Conservation (phyloP, 2,113 vertebrate genomes). For the Felis chaus region DNA sequence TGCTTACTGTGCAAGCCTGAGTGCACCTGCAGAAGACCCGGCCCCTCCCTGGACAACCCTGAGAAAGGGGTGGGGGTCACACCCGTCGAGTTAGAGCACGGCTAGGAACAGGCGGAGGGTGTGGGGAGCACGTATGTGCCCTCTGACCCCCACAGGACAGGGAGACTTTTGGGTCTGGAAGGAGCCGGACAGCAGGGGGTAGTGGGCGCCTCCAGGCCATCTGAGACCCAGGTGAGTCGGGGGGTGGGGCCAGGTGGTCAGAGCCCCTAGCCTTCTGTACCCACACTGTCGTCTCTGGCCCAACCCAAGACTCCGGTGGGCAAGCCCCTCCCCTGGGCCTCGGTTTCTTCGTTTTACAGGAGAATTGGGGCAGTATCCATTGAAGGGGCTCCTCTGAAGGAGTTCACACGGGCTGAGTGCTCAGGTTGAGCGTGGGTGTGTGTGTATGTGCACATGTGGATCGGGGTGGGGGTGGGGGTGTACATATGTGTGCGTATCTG, state of each 20-base stretch:
- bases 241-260: neutral
- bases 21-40: neutral
- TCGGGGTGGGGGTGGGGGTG: too few species aligned
- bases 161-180: neutral
- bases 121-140: accelerated
- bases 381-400: neutral
- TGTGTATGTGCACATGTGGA: neutral
- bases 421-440: neutral
- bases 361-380: too few species aligned
- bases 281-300: neutral
- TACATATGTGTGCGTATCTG: too few species aligned
- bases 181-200: neutral
- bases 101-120: neutral
- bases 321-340: neutral
- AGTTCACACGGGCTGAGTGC: neutral
- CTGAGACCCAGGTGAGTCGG: neutral
- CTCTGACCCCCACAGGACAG: neutral
- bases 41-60: neutral
- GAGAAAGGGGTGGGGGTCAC: neutral
- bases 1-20: neutral
- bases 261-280: neutral
- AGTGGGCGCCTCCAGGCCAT: accelerated
- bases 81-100: neutral
- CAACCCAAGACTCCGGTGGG: neutral
- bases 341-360: neutral